Evolutionary conservation across 2,888 invertebrate genomes (phyloP).

Genomic region (Melieria crassipennis): DNA sequence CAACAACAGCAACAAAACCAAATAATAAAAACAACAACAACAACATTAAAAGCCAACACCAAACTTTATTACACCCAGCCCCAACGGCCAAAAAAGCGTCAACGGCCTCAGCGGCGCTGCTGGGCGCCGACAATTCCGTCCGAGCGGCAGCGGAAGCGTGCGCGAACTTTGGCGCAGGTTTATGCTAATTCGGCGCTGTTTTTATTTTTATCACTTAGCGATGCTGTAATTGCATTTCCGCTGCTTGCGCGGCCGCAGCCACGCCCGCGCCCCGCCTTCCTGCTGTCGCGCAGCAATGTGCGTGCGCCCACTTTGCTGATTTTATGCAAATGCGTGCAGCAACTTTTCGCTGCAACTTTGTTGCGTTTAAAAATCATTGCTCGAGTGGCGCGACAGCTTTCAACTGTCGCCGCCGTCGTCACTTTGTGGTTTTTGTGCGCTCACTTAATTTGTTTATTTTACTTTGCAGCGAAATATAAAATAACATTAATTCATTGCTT

Average conservation of each 20-base stretch:
- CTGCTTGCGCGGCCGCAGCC: background rate
- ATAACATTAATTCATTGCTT: background rate
- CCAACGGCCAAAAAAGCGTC: too few relatives aligned
- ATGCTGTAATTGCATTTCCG: conserved; percentile 30
- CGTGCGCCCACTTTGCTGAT: conserved; percentile 8
- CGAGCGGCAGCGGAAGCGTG: conserved; percentile 10
- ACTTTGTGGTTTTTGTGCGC: background rate
- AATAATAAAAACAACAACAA: background rate
- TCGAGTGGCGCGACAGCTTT: conserved; percentile 3
- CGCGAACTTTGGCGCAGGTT: conserved; percentile 23
- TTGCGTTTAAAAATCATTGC: background rate
- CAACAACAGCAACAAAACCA: conserved; percentile 2
- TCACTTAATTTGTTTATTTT: background rate
- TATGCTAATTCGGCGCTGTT: conserved; percentile 21
- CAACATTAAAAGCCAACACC: background rate
- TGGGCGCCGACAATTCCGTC: too few relatives aligned
- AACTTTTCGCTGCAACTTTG: conserved; percentile 26
- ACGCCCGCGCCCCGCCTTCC: background rate
- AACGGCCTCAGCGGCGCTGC: too few relatives aligned
- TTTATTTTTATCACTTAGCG: conserved; percentile 25
- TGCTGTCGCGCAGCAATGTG: background rate
- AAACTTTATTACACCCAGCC: too few relatives aligned
- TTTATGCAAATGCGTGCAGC: conserved; percentile 29
- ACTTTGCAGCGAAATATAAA: background rate
- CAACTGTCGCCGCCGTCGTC: background rate